Evolutionary conservation across 2,797 vertebrate genomes (phyloP), one percentile per base, ranked within the genome.

Genomic region (Pseudochromis fuscus): DNA sequence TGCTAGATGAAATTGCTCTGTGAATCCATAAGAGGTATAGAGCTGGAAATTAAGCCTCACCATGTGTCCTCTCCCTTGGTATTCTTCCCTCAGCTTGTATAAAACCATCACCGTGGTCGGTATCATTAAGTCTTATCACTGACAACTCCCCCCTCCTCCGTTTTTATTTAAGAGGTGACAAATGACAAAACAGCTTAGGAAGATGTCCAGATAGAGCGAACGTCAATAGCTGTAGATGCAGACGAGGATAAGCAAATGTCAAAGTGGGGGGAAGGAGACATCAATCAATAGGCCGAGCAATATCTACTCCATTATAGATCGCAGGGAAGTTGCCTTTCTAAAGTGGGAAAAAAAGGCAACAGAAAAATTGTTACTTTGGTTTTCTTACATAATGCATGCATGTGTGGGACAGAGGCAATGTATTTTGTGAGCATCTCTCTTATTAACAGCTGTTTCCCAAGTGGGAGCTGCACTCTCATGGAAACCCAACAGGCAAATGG

Each of bases 181-280:
- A 93, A 93, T 91, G 90, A 92, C 90, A 92, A 90, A 93, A 90
- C 87, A 88, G 90, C 91, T 93, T 91, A 92, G 84, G 77, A 87
- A 91, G 92, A 93, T 91, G 89, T 91, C 89, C 92, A 84, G 92
- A 93, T 93, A 88, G 81, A 79, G 66, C 31, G 21, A 66, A 82
- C 69, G 82, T 93, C 92, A 87, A 93, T 93, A 90, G 82, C 64
- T 46, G 88, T 87, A 90, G 89, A 94, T 92, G 85, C 33, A 57
- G 84, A 84, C 59, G 62, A 77, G 81, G 92, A 93, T 93, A 93
- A 92, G 88, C 85, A 92, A 93, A 93, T 93, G 93, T 94, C 93
- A 93, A 83, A 88, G 88, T 75, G 84, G 82, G 82, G 81, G 72
- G 86, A 75, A 84, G 89, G 86, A 84, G 82, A 86, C 79, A 87